These are phyloP conservation scores for Rhodinocichla rosea DNA, from an alignment of 2,113 vertebrate species.

Conservation along the genomic window DNA sequence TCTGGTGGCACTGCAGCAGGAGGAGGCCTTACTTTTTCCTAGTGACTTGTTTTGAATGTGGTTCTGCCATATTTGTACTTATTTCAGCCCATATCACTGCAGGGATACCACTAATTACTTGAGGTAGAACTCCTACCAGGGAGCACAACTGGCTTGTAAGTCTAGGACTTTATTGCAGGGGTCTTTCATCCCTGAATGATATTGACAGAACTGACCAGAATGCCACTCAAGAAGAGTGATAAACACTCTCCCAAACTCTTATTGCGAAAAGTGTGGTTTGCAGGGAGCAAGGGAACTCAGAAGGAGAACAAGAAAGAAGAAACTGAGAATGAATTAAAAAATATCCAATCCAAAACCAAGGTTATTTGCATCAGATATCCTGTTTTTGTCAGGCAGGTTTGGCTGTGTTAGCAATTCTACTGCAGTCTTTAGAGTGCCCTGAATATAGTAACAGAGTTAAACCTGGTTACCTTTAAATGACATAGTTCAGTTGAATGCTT, in stretches of 20 bases:
- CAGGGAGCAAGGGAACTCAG: background rate
- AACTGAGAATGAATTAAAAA: background rate
- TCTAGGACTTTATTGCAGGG: background rate
- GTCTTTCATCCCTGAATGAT: background rate
- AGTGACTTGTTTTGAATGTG: background rate
- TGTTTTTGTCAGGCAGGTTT: background rate
- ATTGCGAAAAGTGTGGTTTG: background rate
- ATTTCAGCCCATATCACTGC: background rate
- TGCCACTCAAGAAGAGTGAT: background rate
- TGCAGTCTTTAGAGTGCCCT: background rate
- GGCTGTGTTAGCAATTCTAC: background rate
- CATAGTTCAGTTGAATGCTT: constrained; percentile 23
- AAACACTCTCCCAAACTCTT: background rate
- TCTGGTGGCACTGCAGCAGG: background rate
- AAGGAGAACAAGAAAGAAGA: background rate
- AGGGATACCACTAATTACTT: background rate
- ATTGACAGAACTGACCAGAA: background rate
- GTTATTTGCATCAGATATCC: background rate
- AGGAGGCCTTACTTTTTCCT: background rate
- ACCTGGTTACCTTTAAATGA: constrained; percentile 47
- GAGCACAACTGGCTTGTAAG: background rate
- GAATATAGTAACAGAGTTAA: background rate
- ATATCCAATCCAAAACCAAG: background rate
- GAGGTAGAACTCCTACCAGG: background rate
- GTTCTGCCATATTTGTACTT: background rate